Conservation (phyloP, 35 echinoderm and acorn worm species). For the Chiridota heheva region DNA sequence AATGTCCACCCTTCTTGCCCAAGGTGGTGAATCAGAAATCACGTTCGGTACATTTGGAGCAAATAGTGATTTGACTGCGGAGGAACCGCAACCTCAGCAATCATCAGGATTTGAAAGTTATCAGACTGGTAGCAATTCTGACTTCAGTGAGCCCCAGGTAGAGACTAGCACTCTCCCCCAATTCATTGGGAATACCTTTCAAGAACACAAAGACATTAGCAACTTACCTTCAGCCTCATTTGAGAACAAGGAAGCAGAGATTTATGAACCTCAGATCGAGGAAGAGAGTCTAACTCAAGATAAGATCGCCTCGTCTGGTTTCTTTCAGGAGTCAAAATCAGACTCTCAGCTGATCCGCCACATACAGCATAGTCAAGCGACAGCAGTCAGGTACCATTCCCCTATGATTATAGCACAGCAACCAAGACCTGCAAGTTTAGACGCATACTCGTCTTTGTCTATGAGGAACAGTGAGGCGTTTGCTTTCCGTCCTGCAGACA, state of each 20-base stretch:
- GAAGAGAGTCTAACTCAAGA: constrained; percentile 14
- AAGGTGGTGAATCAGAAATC: constrained; percentile 8
- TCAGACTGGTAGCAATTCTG: constrained; percentile 16
- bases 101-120: constrained; percentile 20
- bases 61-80: background rate
- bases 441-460: background rate
- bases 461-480: constrained; percentile 15
- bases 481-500: constrained; percentile 21
- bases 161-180: constrained; percentile 17
- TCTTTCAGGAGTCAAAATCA: background rate
- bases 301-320: constrained; percentile 6
- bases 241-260: too few species aligned
- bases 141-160: constrained; percentile 16
- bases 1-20: background rate
- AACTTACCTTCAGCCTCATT: too few species aligned
- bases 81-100: background rate
- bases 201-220: too few species aligned
- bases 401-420: constrained; percentile 29
- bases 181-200: constrained; percentile 4
- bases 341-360: background rate
- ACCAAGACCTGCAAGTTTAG: background rate
- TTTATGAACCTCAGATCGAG: too few species aligned
- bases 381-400: background rate
- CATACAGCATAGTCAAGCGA: too few species aligned
- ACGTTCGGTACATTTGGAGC: constrained; percentile 46